Percentiles rank a stretch among this genome's conserved stretches.
phyloP scores from a whole-genome alignment of 2,113 vertebrate genomes.

The Sinocyclocheilus maitianheensis region DNA sequence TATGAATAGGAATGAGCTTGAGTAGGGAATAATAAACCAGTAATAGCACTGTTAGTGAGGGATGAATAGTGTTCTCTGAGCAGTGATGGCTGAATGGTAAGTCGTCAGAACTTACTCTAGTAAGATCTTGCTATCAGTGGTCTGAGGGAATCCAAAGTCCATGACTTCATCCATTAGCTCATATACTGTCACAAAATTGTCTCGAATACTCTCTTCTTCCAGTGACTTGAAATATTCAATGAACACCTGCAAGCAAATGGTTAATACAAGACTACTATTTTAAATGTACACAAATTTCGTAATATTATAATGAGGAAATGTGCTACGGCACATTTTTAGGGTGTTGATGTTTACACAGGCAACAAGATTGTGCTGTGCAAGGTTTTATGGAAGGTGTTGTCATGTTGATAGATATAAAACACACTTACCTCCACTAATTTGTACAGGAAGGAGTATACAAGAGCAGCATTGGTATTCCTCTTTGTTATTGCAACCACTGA shows the following conservation, averaged over 20 bases:
- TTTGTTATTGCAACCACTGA: conserved; percentile 82
- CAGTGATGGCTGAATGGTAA: conserved; percentile 10
- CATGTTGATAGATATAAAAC: not conserved
- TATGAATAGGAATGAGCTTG: conserved; percentile 3
- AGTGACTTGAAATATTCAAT: conserved; percentile 81
- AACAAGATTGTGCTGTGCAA: conserved; percentile 1
- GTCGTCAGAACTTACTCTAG: conserved; percentile 76
- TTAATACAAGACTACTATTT: not conserved
- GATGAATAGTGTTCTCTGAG: conserved; percentile 16
- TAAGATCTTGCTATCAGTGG: conserved; percentile 83
- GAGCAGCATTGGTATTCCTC: conserved; percentile 81
- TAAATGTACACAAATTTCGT: not conserved
- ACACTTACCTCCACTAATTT: conserved; percentile 79
- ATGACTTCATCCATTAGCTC: conserved; percentile 83
- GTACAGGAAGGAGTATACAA: conserved; percentile 82
- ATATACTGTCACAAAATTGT: conserved; percentile 84
- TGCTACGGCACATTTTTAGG: not conserved
- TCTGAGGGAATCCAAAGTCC: conserved; percentile 84
- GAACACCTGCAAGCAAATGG: conserved; percentile 71
- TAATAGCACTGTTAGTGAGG: not conserved
- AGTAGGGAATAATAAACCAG: not conserved
- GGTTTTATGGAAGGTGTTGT: not conserved
- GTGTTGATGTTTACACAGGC: not conserved
- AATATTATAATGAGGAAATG: not conserved
- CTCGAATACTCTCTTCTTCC: conserved; percentile 83